Percentiles rank a stretch among this genome's conserved stretches.
phyloP scores from a whole-genome alignment of 2,113 vertebrate species.

The Strix uralensis region DNA sequence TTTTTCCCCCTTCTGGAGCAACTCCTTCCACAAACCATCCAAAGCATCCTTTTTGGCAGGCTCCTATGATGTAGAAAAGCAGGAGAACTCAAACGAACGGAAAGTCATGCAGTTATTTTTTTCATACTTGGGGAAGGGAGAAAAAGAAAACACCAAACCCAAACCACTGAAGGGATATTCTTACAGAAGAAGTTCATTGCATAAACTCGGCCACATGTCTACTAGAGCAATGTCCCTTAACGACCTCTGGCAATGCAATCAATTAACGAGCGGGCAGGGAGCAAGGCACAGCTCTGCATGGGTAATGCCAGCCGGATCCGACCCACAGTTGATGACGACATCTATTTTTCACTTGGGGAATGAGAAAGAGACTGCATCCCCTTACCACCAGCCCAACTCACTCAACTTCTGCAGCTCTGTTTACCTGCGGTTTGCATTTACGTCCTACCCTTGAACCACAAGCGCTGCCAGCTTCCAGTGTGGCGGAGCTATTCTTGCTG shows the following conservation, averaged over 20 bases:
- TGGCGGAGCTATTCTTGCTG: conserved; percentile 30
- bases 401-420: conserved; percentile 3
- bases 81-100: conserved; percentile 63
- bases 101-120: conserved; percentile 69
- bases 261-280: neutral
- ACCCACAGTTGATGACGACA: neutral
- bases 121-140: conserved; percentile 52
- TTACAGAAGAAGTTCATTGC: conserved; percentile 61
- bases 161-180: conserved; percentile 53
- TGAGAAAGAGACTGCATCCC: neutral
- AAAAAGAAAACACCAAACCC: conserved; percentile 58
- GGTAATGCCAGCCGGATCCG: neutral
- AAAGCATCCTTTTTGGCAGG: conserved; percentile 74
- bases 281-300: neutral
- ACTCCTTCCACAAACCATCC: conserved; percentile 75
- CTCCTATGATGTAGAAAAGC: conserved; percentile 67
- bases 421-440: conserved; percentile 65
- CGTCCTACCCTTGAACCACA: conserved; percentile 51
- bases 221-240: conserved; percentile 60
- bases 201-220: conserved; percentile 49
- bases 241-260: conserved; percentile 32
- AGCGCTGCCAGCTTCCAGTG: conserved; percentile 26
- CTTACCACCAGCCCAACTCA: neutral
- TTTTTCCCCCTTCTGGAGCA: conserved; percentile 58
- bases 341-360: neutral